A percentile compares a stretch with the other conserved stretches of the same genome.
Evolutionary conservation across 2,888 invertebrate genomes (phyloP).

Genomic region (Maniola hyperantus): DNA sequence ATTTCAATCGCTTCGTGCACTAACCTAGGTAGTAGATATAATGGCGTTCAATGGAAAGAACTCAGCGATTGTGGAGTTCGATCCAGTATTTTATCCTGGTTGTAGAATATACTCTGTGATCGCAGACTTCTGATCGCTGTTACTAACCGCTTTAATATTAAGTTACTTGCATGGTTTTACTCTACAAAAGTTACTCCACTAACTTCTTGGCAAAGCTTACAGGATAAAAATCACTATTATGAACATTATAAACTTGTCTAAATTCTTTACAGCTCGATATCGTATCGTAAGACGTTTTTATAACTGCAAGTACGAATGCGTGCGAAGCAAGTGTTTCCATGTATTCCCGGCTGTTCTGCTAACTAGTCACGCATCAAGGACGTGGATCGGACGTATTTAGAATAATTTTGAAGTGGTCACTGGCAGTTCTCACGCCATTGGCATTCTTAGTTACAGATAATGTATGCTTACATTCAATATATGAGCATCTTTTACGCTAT

Average conservation of each 20-base stretch:
- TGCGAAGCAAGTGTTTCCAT: constrained; percentile 62
- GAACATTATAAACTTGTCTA: constrained; percentile 28
- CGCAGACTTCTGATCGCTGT: too few species aligned
- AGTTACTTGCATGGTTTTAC: neutral
- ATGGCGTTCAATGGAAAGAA: too few species aligned
- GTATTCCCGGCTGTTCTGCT: constrained; percentile 60
- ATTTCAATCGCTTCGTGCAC: too few species aligned
- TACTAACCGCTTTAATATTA: too few species aligned
- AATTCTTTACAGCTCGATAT: constrained; percentile 32
- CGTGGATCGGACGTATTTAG: constrained; percentile 71
- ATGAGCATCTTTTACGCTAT: constrained; percentile 18
- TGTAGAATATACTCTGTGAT: too few species aligned
- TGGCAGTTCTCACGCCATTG: constrained; percentile 74
- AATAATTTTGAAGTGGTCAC: constrained; percentile 72
- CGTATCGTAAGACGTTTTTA: constrained; percentile 41
- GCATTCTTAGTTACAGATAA: constrained; percentile 56
- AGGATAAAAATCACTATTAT: constrained; percentile 7
- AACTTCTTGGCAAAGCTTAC: neutral
- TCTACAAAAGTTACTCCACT: neutral
- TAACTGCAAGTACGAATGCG: constrained; percentile 52
- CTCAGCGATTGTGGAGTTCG: too few species aligned
- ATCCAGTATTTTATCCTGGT: too few species aligned
- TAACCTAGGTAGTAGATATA: too few species aligned
- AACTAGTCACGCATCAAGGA: constrained; percentile 77
- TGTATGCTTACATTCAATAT: constrained; percentile 32